phyloP scores from a whole-genome alignment of 2,797 vertebrate genomes.

The Microcaecilia unicolor region DNA sequence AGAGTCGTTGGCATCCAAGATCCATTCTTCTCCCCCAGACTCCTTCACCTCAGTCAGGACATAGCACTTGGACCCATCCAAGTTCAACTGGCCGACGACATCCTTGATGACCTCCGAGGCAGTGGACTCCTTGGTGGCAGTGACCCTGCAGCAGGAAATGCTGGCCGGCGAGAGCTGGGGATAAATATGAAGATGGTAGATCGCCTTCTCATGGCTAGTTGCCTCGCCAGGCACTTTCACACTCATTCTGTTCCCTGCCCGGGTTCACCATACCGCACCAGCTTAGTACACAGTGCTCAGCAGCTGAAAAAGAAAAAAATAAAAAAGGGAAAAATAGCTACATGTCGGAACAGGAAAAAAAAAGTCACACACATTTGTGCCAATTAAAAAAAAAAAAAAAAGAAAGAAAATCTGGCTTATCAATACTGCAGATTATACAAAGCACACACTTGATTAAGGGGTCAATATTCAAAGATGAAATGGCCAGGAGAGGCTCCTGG shows the following conservation, averaged over 20 bases:
- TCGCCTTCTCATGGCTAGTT: slow-evolving; percentile 59
- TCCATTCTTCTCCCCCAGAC: slow-evolving; percentile 92
- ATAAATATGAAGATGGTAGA: slow-evolving; percentile 84
- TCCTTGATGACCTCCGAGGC: slow-evolving; percentile 64
- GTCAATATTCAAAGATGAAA: too few relatives aligned
- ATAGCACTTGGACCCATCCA: slow-evolving; percentile 72
- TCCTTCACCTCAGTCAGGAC: slow-evolving; percentile 94
- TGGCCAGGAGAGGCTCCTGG: too few relatives aligned
- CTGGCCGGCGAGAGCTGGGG: slow-evolving; percentile 64
- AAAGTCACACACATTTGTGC: too few relatives aligned
- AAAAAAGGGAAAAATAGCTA: not conserved
- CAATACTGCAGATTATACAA: too few relatives aligned
- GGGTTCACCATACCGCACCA: slow-evolving; percentile 76
- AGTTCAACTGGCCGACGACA: slow-evolving; percentile 51
- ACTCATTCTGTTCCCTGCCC: slow-evolving; percentile 85
- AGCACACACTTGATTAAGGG: too few relatives aligned
- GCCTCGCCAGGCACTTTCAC: slow-evolving; percentile 71
- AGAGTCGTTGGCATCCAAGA: slow-evolving; percentile 81
- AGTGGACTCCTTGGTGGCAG: slow-evolving; percentile 79
- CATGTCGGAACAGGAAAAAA: too few relatives aligned
- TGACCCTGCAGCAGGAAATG: slow-evolving; percentile 67
- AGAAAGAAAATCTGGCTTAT: too few relatives aligned
- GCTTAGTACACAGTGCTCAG: slow-evolving; percentile 52
- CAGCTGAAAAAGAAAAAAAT: slow-evolving; percentile 45
- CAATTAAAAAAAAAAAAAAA: too few relatives aligned